These are phyloP conservation scores for Chinchilla lanigera DNA, from an alignment of 2,113 vertebrate genomes.

Conservation along the genomic window DNA sequence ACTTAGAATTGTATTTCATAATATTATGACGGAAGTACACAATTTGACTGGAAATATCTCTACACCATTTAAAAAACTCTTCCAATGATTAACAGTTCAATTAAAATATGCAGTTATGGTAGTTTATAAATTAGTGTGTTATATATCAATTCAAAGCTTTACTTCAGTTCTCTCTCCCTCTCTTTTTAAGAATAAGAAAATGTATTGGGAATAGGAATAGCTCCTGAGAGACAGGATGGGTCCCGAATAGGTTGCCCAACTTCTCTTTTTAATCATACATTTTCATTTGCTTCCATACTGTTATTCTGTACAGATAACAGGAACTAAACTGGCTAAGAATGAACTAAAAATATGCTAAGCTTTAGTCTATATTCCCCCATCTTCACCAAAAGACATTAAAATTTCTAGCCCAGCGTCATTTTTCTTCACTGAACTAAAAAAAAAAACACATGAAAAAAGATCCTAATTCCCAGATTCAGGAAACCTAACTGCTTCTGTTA, in stretches of 20 bases:
- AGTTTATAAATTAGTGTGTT: slow-evolving; percentile 65
- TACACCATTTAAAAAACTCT: slow-evolving; percentile 18
- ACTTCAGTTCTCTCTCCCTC: neutral
- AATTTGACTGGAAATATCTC: slow-evolving; percentile 77
- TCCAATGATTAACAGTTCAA: slow-evolving; percentile 64
- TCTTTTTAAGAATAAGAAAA: neutral
- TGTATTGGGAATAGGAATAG: neutral
- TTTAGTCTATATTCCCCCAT: slow-evolving; percentile 17
- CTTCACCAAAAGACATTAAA: slow-evolving; percentile 79
- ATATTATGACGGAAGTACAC: slow-evolving; percentile 77
- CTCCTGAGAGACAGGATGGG: neutral
- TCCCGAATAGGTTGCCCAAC: neutral
- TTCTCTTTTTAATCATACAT: neutral
- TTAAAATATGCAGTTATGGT: slow-evolving; percentile 59
- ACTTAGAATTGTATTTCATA: slow-evolving; percentile 84
- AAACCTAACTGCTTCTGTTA: slow-evolving; percentile 59
- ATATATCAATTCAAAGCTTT: slow-evolving; percentile 60
- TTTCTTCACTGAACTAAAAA: slow-evolving; percentile 61
- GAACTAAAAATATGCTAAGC: neutral
- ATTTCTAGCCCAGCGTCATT: slow-evolving; percentile 70
- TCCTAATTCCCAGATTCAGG: slow-evolving; percentile 1
- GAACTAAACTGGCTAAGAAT: slow-evolving; percentile 49
- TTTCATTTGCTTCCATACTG: slow-evolving; percentile 36
- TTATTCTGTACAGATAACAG: slow-evolving; percentile 57
- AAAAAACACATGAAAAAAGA: slow-evolving; percentile 27